Evolutionary conservation across 2,113 vertebrate genomes (phyloP).

Genomic region (Podiceps cristatus): DNA sequence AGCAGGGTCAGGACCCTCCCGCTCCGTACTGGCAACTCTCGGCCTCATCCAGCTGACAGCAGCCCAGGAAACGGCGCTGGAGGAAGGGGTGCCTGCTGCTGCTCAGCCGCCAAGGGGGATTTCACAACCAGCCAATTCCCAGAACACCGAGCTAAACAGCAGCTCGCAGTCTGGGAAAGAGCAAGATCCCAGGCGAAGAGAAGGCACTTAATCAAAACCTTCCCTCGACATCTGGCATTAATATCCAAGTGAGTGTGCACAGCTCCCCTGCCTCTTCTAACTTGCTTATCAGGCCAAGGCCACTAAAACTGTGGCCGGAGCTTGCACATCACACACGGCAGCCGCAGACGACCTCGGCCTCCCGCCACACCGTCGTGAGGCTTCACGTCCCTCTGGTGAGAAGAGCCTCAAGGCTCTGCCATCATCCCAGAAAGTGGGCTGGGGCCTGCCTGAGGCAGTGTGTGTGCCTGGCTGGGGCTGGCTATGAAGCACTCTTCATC

Average conservation of each 20-base stretch:
- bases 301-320: neutral
- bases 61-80: neutral
- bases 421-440: neutral
- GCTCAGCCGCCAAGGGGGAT: neutral
- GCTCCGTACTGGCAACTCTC: fast-evolving
- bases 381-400: neutral
- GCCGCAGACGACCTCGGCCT: neutral
- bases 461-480: neutral
- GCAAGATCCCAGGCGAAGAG: neutral
- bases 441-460: neutral
- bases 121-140: conserved; percentile 11
- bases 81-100: neutral
- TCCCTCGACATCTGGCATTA: conserved; percentile 63
- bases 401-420: neutral
- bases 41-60: neutral
- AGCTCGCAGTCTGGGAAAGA: conserved; percentile 14
- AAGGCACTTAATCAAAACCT: conserved; percentile 34
- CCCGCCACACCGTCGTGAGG: fast-evolving
- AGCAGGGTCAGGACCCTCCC: neutral
- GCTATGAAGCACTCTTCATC: neutral
- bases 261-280: neutral
- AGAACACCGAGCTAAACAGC: neutral
- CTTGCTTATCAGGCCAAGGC: neutral
- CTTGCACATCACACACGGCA: neutral
- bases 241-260: neutral